These are phyloP conservation scores for Myopa tessellatipennis DNA, from an alignment of 2,888 invertebrate genomes.

Conservation along the genomic window DNA sequence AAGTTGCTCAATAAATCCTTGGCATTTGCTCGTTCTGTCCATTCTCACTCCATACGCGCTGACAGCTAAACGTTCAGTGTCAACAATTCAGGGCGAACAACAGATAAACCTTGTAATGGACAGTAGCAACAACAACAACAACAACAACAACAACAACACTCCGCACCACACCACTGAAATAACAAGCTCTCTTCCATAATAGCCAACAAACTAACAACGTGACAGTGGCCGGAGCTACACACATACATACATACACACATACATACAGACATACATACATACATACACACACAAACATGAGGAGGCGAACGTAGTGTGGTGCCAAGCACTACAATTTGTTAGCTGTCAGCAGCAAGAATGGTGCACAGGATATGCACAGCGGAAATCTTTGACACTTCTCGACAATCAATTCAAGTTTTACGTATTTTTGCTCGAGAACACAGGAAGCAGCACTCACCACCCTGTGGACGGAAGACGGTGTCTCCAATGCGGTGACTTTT, in stretches of 20 bases:
- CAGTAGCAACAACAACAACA: constrained; percentile 33
- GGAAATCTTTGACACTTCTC: constrained; percentile 56
- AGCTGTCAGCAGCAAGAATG: constrained; percentile 48
- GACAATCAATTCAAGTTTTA: constrained; percentile 54
- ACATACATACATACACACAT: neutral
- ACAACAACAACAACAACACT: constrained; percentile 42
- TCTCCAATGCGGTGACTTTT: constrained; percentile 35
- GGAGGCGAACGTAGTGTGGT: constrained; percentile 31
- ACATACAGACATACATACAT: no score
- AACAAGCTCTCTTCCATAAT: constrained; percentile 16
- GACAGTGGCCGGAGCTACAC: constrained; percentile 16
- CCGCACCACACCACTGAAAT: constrained; percentile 29
- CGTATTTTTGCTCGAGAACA: constrained; percentile 33
- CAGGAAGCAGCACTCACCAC: constrained; percentile 12
- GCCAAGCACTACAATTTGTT: constrained; percentile 49
- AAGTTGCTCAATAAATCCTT: constrained; percentile 11
- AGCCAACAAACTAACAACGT: neutral
- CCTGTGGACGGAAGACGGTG: constrained; percentile 16
- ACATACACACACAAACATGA: no score
- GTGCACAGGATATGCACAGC: constrained; percentile 48
- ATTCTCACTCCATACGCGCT: neutral
- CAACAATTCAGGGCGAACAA: constrained; percentile 16
- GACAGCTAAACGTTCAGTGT: constrained; percentile 18
- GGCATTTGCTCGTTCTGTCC: neutral
- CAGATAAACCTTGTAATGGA: constrained; percentile 25